Percentiles rank a stretch among this genome's conserved stretches.
Conservation (phyloP, 2,888 invertebrate genomes). For the Phortica okadai region DNA sequence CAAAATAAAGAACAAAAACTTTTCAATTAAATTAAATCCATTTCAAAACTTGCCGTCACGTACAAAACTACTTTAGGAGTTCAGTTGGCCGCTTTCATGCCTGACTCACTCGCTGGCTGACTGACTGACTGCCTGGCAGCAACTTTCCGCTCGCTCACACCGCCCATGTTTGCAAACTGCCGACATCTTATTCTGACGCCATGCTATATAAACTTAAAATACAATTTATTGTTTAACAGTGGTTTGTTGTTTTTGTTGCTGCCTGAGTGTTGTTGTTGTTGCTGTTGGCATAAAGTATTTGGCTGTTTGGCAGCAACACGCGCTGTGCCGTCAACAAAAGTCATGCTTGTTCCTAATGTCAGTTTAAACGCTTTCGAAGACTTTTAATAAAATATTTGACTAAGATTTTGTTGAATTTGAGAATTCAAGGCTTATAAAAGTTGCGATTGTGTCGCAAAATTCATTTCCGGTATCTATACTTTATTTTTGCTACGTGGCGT, state of each 20-base stretch:
- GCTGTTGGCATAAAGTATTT: conserved; percentile 16
- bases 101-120: background rate
- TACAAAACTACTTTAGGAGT: conserved; percentile 41
- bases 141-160: background rate
- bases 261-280: conserved; percentile 36
- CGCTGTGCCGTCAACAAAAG: background rate
- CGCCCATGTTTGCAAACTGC: background rate
- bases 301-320: background rate
- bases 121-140: background rate
- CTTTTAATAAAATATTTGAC: conserved; percentile 54
- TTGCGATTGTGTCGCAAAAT: background rate
- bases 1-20: conserved; percentile 50
- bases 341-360: conserved; percentile 48
- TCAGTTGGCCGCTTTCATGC: background rate
- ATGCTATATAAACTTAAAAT: background rate
- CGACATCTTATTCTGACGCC: background rate
- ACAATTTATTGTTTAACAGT: conserved; percentile 33
- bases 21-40: conserved; percentile 68
- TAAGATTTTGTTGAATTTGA: background rate
- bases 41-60: conserved; percentile 54
- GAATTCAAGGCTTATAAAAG: too few relatives aligned
- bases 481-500: background rate
- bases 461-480: background rate
- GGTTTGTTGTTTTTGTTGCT: conserved; percentile 8
- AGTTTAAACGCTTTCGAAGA: conserved; percentile 55